These are phyloP conservation scores for Bombycilla garrulus DNA, from an alignment of 2,113 vertebrate species.

Conservation along the genomic window DNA sequence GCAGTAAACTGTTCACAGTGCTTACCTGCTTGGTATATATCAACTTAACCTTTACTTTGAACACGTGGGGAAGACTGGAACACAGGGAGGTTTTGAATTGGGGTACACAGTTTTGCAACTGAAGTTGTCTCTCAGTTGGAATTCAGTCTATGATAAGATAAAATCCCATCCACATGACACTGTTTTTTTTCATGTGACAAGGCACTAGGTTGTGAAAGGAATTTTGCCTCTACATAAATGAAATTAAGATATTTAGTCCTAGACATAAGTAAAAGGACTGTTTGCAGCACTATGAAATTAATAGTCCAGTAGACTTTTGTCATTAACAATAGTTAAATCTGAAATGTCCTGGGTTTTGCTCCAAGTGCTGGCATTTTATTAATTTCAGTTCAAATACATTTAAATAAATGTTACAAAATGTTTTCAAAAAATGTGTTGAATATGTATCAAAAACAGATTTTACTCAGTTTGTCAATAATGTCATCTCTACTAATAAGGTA, in stretches of 20 bases:
- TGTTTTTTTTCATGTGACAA: not conserved
- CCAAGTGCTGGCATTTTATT: not conserved
- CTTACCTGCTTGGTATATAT: not conserved
- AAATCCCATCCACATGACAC: not conserved
- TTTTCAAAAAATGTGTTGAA: conserved; percentile 36
- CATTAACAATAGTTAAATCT: not conserved
- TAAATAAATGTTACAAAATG: not conserved
- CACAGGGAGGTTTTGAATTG: not conserved
- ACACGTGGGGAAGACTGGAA: not conserved
- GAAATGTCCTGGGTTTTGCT: not conserved
- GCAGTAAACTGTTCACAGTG: not conserved
- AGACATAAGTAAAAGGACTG: not conserved
- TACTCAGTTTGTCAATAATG: conserved; percentile 84
- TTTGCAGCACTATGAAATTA: not conserved
- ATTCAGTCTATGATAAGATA: not conserved
- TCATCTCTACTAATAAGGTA: conserved; percentile 88
- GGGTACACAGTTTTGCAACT: not conserved
- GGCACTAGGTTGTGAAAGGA: not conserved
- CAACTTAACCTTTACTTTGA: not conserved
- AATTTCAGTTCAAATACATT: not conserved
- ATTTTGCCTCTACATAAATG: not conserved
- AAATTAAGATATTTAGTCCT: not conserved
- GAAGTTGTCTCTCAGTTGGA: not conserved
- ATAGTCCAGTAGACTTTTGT: not conserved
- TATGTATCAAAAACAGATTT: conserved; percentile 65